Base-by-base conservation (phyloP, 2,888 invertebrate genomes). In the Leptopilina syphax region DNA sequence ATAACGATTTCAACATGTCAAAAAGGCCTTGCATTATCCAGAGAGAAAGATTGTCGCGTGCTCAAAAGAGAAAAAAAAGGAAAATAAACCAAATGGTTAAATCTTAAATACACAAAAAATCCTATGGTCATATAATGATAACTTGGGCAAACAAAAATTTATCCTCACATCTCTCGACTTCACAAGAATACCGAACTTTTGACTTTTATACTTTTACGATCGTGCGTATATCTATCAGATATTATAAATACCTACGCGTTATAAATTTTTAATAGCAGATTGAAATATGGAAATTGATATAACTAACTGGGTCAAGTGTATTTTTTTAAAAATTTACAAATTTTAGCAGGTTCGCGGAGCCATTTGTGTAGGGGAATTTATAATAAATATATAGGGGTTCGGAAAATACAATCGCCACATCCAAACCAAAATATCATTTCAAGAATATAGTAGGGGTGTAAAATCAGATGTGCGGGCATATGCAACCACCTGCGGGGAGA, bases 401-500 rank as follows among this genome's bases (percentile, higher is more conserved):
- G 12, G 54, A 27, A 57, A 27, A 27, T 13, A 60, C 60, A 34
- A 44, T 44, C 50, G 13, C 7, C 34, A 70, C 13, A 78, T 65
- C 18, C 34, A 70, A 34, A 78, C 67, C 18, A 80, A 67, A 73
- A 78, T 79, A 80, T 73, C 73, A 73, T 73, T 73, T 79, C 76
- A 78, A 4, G 4, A 18, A 18, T 18, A 34, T 34, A 34, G 34
- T 34, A 34, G 80, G 82, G 82, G 80, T 81, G 73, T 77, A 57
- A 82, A 82, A 81, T 82, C 81, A 80, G 83, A 79, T 80, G 81
- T 80, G 44, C 44, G 82, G 83, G 84, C 83, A 84, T 79, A 79
- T 83, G 82, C 84, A 85, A 85, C 86, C 88, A 87, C 88, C 88
- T 88, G 88, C 88, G 85, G 87, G 83, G 87, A 44, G 44, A 50